Percentiles rank a stretch among this genome's conserved stretches.
Evolutionary conservation across 2,797 vertebrate genomes (phyloP).

Genomic region (Enteromius unitaeniatus): DNA sequence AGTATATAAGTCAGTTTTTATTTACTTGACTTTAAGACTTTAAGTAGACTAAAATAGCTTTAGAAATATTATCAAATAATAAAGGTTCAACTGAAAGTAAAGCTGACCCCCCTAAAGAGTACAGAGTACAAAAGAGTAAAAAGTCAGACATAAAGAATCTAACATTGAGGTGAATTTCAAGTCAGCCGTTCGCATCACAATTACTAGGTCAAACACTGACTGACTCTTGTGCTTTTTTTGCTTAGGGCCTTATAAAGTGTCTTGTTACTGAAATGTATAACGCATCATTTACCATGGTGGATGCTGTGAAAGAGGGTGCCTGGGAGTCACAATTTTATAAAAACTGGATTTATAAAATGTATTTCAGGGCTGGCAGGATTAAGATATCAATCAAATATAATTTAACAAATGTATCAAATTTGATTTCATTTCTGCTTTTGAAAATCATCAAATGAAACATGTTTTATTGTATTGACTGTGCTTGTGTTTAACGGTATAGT

Average conservation of each 20-base stretch:
- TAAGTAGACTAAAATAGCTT: neutral
- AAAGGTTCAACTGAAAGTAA: neutral
- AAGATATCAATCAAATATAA: neutral
- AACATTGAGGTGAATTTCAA: neutral
- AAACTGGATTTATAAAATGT: neutral
- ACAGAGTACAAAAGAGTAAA: neutral
- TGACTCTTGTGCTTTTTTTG: conserved; percentile 2
- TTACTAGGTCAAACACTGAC: conserved; percentile 20
- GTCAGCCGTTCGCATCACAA: neutral
- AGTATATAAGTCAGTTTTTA: neutral
- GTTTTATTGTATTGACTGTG: neutral
- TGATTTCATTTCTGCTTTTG: neutral
- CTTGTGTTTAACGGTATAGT: neutral
- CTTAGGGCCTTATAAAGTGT: conserved; percentile 7
- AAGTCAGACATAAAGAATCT: neutral
- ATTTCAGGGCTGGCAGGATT: neutral
- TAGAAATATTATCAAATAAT: neutral
- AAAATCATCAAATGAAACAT: neutral
- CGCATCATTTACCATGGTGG: neutral
- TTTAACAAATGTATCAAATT: too few relatives aligned
- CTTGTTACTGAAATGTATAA: conserved; percentile 23
- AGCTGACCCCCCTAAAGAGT: neutral
- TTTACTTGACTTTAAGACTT: neutral
- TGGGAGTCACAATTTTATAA: neutral
- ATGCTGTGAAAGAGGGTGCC: neutral